Evolutionary conservation across 2,888 invertebrate species (phyloP).

Genomic region (Drosophila histrio): DNA sequence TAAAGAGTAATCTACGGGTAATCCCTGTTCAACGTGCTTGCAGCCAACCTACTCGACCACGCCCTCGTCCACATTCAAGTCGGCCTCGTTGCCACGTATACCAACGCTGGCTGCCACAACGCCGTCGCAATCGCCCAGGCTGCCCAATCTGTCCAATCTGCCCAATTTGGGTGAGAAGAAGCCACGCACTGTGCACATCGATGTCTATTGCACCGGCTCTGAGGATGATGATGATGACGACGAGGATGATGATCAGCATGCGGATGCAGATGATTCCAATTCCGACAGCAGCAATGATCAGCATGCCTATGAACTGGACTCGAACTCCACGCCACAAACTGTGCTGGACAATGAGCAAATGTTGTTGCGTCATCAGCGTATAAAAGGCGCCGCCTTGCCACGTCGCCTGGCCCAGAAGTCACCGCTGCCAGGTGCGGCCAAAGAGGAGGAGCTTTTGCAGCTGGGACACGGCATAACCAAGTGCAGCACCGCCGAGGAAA

Average conservation of each 20-base stretch:
- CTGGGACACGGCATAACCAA: slow-evolving; percentile 83
- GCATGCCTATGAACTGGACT: slow-evolving; percentile 80
- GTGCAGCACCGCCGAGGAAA: slow-evolving; percentile 83
- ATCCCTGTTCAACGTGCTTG: background rate
- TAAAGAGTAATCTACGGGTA: background rate
- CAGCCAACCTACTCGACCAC: slow-evolving; percentile 73
- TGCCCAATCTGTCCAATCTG: background rate
- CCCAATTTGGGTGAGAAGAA: slow-evolving; percentile 81
- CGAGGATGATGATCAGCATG: slow-evolving; percentile 81
- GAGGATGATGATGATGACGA: slow-evolving; percentile 85
- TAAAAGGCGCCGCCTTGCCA: slow-evolving; percentile 85
- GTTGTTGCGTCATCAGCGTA: slow-evolving; percentile 86
- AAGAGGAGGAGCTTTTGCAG: slow-evolving; percentile 53
- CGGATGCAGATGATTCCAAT: slow-evolving; percentile 76
- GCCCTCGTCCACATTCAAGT: slow-evolving; percentile 79
- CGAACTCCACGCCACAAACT: slow-evolving; percentile 87
- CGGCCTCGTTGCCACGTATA: slow-evolving; percentile 80
- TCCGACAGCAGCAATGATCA: slow-evolving; percentile 50
- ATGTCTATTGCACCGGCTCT: slow-evolving; percentile 90
- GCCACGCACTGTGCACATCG: slow-evolving; percentile 89
- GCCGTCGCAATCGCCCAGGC: slow-evolving; percentile 5
- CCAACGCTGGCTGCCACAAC: slow-evolving; percentile 60
- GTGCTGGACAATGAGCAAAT: slow-evolving; percentile 88
- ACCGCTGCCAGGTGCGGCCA: slow-evolving; percentile 14
- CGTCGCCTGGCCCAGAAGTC: slow-evolving; percentile 69